Base-by-base conservation (phyloP, 1,140 invertebrate genomes). In the Telenomus remus region DNA sequence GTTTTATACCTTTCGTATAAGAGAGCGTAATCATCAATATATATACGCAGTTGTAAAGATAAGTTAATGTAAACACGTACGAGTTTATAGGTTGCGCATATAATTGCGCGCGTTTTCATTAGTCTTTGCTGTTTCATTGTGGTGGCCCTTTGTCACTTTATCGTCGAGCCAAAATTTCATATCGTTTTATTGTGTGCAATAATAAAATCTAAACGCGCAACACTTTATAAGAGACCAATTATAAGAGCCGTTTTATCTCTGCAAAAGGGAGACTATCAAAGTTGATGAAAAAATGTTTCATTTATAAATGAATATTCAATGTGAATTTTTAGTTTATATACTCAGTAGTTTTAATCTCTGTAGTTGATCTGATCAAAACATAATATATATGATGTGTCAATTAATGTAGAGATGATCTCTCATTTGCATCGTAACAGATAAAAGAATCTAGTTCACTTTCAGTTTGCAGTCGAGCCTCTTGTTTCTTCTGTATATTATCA, bases 31-130 rank as follows among this genome's bases (percentile, higher is more conserved):
- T 44, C 13, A 44, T 44, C 43, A 44, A 27, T 27, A 44, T 44
- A n/a, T n/a, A 44, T 44, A 44, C 43, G 43, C 11, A 44, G 43
- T 44, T 44, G 43, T 44, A 44, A 44, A 44, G 43, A 44, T 44
- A 44, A 44, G 43, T 44, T 44, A 44, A 44, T 12, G 13, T 44
- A 44, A 44, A 44, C 43, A 44, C 43, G 43, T 13, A 44, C 11
- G 12, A 44, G n/a, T 44, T 44, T 44, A 44, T 44, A 44, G 43
- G 11, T 44, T 14, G 43, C 12, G 13, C 43, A 12, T 13, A n/a
- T n/a, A 39, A 39, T 44, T 44, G 2, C 13, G 43, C 12, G 12
- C 11, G 11, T 44, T 39, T 44, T 44, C 43, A 44, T 44, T 44
- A 44, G 13, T 13, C 12, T 13, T 14, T 44, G 43, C 43, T 6